phyloP scores from a whole-genome alignment of 1,140 invertebrate genomes.

The Aphelinus atriplicis region DNA sequence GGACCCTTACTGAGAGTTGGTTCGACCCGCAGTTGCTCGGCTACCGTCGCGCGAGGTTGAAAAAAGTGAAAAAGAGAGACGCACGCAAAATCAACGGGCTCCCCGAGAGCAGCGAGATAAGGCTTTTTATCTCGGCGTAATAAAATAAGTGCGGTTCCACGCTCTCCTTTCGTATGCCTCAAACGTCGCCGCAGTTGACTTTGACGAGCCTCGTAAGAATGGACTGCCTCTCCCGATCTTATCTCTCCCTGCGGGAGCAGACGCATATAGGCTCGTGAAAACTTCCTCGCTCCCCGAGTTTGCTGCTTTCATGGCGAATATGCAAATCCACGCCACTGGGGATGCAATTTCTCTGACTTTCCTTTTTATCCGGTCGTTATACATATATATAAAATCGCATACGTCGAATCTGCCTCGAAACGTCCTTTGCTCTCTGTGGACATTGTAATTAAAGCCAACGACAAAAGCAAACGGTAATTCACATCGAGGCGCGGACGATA shows the following conservation, averaged over 20 bases:
- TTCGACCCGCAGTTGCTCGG: constrained; percentile 10
- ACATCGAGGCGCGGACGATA: too few species aligned
- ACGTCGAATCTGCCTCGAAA: too few species aligned
- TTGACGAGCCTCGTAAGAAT: constrained; percentile 20
- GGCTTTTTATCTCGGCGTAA: constrained; percentile 20
- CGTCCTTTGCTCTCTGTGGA: too few species aligned
- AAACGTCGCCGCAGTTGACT: neutral
- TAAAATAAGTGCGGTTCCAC: constrained; percentile 8
- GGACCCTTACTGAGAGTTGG: neutral
- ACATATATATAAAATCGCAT: too few species aligned
- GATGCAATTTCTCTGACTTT: too few species aligned
- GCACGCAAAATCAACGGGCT: constrained; percentile 16
- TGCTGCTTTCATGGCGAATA: too few species aligned
- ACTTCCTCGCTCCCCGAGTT: too few species aligned
- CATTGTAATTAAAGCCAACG: too few species aligned
- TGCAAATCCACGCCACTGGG: too few species aligned
- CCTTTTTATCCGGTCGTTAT: too few species aligned
- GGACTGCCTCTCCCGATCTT: constrained; percentile 15
- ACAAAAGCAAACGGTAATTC: too few species aligned
- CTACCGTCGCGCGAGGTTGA: neutral
- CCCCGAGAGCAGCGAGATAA: constrained; percentile 11
- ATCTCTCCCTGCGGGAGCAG: neutral
- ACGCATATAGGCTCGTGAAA: too few species aligned
- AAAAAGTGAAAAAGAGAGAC: neutral
- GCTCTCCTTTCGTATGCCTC: neutral